phyloP scores from a whole-genome alignment of 2,797 vertebrate genomes.

The Loriculus beryllinus region DNA sequence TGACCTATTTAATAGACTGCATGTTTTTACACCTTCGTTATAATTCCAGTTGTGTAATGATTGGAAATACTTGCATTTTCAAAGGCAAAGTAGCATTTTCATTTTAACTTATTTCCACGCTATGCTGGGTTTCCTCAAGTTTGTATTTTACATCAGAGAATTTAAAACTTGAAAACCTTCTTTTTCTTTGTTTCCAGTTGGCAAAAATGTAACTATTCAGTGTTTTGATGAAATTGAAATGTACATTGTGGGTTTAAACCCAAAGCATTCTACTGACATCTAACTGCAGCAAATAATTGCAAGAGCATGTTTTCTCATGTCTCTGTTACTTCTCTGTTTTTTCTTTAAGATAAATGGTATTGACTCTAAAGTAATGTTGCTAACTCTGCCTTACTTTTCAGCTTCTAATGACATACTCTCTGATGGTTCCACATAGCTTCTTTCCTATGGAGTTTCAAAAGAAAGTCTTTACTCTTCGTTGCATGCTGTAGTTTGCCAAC shows the following conservation, averaged over 20 bases:
- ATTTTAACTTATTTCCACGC: neutral
- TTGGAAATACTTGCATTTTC: neutral
- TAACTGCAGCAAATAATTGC: neutral
- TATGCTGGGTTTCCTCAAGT: neutral
- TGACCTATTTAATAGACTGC: neutral
- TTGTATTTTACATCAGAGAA: neutral
- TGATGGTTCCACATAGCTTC: neutral
- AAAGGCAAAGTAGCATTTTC: neutral
- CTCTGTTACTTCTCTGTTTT: neutral
- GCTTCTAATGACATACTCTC: neutral
- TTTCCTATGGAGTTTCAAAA: neutral
- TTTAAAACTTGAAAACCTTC: neutral
- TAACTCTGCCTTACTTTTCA: neutral
- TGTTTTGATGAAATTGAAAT: neutral
- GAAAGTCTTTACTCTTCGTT: neutral
- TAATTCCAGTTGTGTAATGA: neutral
- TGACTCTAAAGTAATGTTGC: neutral
- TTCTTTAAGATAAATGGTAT: neutral
- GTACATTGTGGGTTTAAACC: neutral
- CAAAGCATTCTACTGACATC: neutral
- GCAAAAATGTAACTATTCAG: neutral
- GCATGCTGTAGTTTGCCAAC: neutral
- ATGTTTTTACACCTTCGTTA: neutral
- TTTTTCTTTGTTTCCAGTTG: neutral
- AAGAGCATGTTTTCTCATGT: neutral